phyloP scores from a whole-genome alignment of 2,113 vertebrate genomes.

The Tenebrosternarchus preto region DNA sequence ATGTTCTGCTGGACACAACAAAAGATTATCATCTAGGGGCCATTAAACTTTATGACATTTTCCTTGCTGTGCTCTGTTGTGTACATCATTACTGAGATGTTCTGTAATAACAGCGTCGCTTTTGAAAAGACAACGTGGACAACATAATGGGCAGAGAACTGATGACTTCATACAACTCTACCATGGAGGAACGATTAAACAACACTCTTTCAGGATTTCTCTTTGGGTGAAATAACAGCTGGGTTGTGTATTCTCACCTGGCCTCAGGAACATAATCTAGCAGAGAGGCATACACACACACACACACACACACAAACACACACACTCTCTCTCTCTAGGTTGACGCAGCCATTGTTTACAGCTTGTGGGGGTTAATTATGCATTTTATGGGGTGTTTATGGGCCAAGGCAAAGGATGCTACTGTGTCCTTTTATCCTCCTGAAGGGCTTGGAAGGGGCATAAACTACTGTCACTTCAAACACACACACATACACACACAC shows the following conservation, averaged over 20 bases:
- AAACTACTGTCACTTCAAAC: slow-evolving; percentile 35
- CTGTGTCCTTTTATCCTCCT: slow-evolving; percentile 34
- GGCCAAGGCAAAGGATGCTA: slow-evolving; percentile 13
- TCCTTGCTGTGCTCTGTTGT: too few relatives aligned
- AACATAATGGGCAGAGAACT: not conserved
- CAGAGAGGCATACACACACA: not conserved
- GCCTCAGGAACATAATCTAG: too few relatives aligned
- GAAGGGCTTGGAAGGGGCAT: slow-evolving; percentile 40
- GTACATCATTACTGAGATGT: too few relatives aligned
- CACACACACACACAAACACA: slow-evolving; percentile 18
- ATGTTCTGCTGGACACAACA: not conserved
- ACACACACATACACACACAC: slow-evolving; percentile 17
- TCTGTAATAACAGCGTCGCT: too few relatives aligned
- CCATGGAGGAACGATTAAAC: not conserved
- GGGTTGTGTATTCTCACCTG: not conserved
- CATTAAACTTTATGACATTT: not conserved
- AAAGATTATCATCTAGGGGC: not conserved
- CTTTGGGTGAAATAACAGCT: not conserved
- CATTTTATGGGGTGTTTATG: slow-evolving; percentile 38
- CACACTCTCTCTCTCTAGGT: not conserved
- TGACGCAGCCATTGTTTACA: slow-evolving; percentile 38
- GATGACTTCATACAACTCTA: not conserved
- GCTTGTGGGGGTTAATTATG: slow-evolving; percentile 42
- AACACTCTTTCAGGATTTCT: not conserved
- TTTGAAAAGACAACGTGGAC: not conserved